Evolutionary conservation across 2,113 vertebrate species (phyloP), one percentile per base, ranked within the genome.

Genomic region (Pelecanoides urinatrix): DNA sequence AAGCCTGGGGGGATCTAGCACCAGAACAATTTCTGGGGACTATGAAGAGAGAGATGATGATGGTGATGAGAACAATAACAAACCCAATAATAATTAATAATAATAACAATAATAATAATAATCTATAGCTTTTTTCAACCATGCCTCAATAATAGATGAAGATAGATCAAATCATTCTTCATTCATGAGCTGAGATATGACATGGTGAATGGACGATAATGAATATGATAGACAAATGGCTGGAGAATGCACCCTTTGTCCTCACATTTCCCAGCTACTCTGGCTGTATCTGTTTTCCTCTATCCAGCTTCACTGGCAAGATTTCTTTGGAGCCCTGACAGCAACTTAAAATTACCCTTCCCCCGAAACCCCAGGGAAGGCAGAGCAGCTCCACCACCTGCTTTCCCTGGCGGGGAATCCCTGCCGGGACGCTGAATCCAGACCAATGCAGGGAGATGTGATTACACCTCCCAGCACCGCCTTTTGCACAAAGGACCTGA

Each of bases 371-470:
- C 42, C 20, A 50, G 70, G 45, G 73, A 87, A 34, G 52, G 36
- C 14, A 82, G 16, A 71, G 67, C 22, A 85, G 47, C 52, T 91
- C 52, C 9, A 32, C 17, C 50, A 53, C 61, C 68, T 91, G 61
- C 67, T 91, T n/a, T 73, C 36, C 30, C 65, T 30, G 38, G 62
- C 68, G 25, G 13, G 11, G n/a, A 88, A 86, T 62, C 27, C 27
- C 36, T 83, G 18, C 16, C 1, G 16, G 17, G 74, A 53, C 59
- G 73, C 38, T 94, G 66, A 42, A 67, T 77, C 30, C 58, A 53
- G 42, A 73, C 10, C 2, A 0, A 3, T 1, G 0, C 70, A 73
- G 59, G 40, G 17, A 96, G 23, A 56, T 1, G 1, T 29, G 49
- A 80, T 71, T 52, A 45, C 22, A 68, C 17, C 10, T 91, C 58